Evolutionary conservation across 2,888 invertebrate genomes (phyloP).

Genomic region (Caenorhabditis doughertyi): DNA sequence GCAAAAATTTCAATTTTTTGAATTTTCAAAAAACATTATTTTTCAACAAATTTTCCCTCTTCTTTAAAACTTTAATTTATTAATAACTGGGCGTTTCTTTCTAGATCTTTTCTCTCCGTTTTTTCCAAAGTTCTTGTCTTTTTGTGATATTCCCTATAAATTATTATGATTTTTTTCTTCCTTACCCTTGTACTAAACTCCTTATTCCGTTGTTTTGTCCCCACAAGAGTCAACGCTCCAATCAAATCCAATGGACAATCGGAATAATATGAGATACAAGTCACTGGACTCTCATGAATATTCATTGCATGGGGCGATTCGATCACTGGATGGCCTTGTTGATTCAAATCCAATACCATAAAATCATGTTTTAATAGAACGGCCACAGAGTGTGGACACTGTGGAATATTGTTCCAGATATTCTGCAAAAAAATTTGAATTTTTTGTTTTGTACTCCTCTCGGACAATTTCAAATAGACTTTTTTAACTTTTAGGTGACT

Average conservation of each 20-base stretch:
- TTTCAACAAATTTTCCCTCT: no score
- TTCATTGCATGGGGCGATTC: slow-evolving; percentile 99
- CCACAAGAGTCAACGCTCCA: slow-evolving; percentile 97
- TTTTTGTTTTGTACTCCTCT: no score
- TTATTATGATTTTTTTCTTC: neutral
- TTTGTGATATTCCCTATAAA: slow-evolving; percentile 30
- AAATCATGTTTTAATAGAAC: slow-evolving; percentile 97
- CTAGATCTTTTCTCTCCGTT: slow-evolving; percentile 32
- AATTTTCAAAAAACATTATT: no score
- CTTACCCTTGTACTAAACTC: slow-evolving; percentile 84
- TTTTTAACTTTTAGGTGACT: no score
- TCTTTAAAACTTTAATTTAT: slow-evolving; percentile 56
- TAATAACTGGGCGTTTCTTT: slow-evolving; percentile 22
- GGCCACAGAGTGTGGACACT: slow-evolving; percentile 98
- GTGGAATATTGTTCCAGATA: slow-evolving; percentile 86
- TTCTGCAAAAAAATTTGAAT: slow-evolving; percentile 28
- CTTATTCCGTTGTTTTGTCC: slow-evolving; percentile 85
- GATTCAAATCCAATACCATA: slow-evolving; percentile 96
- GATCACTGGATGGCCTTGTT: slow-evolving; percentile 96
- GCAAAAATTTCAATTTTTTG: no score
- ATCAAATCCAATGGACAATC: slow-evolving; percentile 98
- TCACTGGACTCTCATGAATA: slow-evolving; percentile 98
- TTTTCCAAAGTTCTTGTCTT: slow-evolving; percentile 17
- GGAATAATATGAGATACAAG: slow-evolving; percentile 96
- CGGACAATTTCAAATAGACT: no score